Evolutionary conservation across 2,113 vertebrate species (phyloP).

Genomic region (Leptobrachium ailaonicum): DNA sequence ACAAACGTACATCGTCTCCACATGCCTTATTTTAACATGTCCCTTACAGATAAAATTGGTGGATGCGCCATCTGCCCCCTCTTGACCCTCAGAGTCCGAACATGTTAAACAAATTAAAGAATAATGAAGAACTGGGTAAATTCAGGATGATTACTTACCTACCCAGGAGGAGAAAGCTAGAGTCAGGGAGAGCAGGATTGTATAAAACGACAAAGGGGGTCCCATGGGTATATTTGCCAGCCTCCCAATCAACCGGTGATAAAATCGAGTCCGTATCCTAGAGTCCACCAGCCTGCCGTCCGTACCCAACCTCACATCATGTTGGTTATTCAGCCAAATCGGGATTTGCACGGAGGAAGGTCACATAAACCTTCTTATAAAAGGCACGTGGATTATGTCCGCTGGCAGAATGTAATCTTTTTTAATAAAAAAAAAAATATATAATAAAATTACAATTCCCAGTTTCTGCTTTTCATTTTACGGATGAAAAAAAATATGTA

Average conservation of each 20-base stretch:
- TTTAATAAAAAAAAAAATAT: not conserved
- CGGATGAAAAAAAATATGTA: too few species aligned
- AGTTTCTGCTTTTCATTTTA: too few species aligned
- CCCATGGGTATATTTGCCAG: slow-evolving; percentile 5
- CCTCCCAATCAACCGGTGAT: not conserved
- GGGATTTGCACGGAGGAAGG: slow-evolving; percentile 18
- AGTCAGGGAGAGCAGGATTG: not conserved
- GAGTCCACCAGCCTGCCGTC: not conserved
- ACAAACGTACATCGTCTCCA: too few species aligned
- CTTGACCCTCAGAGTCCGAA: too few species aligned
- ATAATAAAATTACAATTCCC: not conserved
- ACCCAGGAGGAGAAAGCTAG: not conserved
- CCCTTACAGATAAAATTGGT: too few species aligned
- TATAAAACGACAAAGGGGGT: not conserved
- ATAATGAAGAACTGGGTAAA: not conserved
- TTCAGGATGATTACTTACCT: slow-evolving; percentile 16
- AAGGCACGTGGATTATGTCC: slow-evolving; percentile 24
- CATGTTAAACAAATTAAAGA: too few species aligned
- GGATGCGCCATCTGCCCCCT: too few species aligned
- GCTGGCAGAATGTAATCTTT: slow-evolving; percentile 25
- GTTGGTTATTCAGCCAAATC: not conserved
- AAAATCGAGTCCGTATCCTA: not conserved
- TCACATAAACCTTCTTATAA: slow-evolving; percentile 39
- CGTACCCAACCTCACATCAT: not conserved
- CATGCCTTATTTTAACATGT: too few species aligned